Evolutionary conservation across 2,797 vertebrate species (phyloP), one percentile per base, ranked within the genome.

Genomic region (Caiman crocodilus): DNA sequence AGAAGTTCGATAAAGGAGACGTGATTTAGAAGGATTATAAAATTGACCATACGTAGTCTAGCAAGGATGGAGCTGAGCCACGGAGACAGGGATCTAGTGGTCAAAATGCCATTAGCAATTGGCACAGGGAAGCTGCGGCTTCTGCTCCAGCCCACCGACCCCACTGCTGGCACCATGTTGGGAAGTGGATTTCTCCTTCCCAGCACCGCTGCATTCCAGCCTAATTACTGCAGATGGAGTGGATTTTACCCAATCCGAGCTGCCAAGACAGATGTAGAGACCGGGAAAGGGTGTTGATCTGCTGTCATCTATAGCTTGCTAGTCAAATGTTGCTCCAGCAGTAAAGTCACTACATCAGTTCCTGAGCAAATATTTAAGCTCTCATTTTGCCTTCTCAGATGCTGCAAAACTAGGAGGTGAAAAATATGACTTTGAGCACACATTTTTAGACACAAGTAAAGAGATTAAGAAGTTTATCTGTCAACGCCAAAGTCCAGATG

Each of bases 401-500:
- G 82, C 92, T 87, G 89, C 95, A 94, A 73, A 93, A 91, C 59
- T 58, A 85, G 28, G 28, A 92, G 79, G 63, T 91, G 93, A 93
- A 92, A 95, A 96, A 96, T 82, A 78, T 14, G 64, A 82, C 75
- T 96, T 94, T 86, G 89, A 96, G 81, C 93, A 90, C 58, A 63
- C 76, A 85, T 87, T 93, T 63, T 69, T 64, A 20, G 92, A 69
- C 14, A 0, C 87, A 92, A 96, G 84, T 92, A 91, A 96, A 94
- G 92, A 97, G 93, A 97, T 96, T 97, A 95, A 94, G 94, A 87
- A 95, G 88, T 95, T 88, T 95, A 84, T 96, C 96, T 96, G 96
- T 96, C 96, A 97, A 96, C 96, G 90, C 96, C 59, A 84, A 65
- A 88, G 87, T 88, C 92, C 97, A 97, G 96, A 95, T 97, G 96